Percentiles rank a stretch among this genome's conserved stretches.
Conservation (phyloP, 2,888 invertebrate species). For the Laspeyria flexula region DNA sequence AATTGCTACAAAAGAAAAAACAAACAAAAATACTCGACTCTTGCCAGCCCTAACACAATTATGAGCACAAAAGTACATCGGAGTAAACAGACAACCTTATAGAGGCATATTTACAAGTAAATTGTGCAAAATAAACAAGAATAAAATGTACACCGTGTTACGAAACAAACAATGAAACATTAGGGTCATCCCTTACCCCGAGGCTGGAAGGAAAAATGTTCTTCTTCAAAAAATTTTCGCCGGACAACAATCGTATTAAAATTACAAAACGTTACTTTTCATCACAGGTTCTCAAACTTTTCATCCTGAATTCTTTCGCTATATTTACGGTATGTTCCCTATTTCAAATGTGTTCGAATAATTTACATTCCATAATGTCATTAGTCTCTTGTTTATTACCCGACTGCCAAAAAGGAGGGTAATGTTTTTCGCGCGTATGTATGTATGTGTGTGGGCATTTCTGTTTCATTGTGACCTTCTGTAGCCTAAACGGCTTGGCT, state of each 20-base stretch:
- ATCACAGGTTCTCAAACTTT: no score
- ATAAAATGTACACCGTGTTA: conserved; percentile 12
- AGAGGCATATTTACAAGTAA: conserved; percentile 12
- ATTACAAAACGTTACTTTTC: conserved; percentile 1
- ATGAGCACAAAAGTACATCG: conserved; percentile 7
- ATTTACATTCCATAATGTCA: no score
- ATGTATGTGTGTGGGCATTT: no score
- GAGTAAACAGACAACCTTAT: conserved; percentile 13
- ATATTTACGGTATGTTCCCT: no score
- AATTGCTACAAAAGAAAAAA: no score
- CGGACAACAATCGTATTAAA: conserved; percentile 1
- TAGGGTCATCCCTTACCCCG: conserved; percentile 14
- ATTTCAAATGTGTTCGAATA: no score
- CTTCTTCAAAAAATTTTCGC: conserved; percentile 10
- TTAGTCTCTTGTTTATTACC: no score
- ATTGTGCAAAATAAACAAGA: conserved; percentile 23
- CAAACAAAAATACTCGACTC: not conserved
- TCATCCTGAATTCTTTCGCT: no score
- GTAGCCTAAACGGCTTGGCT: no score
- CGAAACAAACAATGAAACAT: conserved; percentile 27
- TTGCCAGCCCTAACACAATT: conserved; percentile 2
- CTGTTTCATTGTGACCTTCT: no score
- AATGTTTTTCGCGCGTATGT: no score
- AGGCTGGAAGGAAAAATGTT: conserved; percentile 13
- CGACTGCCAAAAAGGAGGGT: no score